Evolutionary conservation across 2,797 vertebrate genomes (phyloP), one percentile per base, ranked within the genome.

Genomic region (Siniperca scherzeri): DNA sequence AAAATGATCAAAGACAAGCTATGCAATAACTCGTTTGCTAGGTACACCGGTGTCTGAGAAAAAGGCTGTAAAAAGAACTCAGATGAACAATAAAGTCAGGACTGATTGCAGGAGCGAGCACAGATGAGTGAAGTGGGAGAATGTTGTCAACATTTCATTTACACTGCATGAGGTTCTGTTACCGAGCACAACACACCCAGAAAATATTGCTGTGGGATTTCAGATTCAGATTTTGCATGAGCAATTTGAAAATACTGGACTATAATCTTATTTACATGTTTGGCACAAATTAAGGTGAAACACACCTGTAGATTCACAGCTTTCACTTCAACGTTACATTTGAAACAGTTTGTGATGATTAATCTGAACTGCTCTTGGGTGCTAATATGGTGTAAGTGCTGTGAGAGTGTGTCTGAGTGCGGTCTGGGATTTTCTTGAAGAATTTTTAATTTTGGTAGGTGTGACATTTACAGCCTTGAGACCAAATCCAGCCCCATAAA

Each of bases 371-470:
- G 42, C 61, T 36, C 61, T 36, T 22, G 60, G 72, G 69, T 40
- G 81, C 70, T 78, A 61, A 82, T 22, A 30, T 46, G 5, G 42
- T 64, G 55, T 25, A 38, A 42, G 40, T 68, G 64, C 38, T 30
- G 74, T 73, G 52, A 11, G 42, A 69, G 52, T 66, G 78, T 82
- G 70, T 10, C 69, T 21, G 17, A 72, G 17, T 50, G 40, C 44
- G 13, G 78, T 64, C 72, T 70, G 74, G 85, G 30, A 80, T 87
- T 89, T 90, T 89, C 64, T 85, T 80, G 57, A 92, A 92, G 92
- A 93, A 91, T 94, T 93, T 95, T 92, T 93, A 91, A 94, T 95
- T 92, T 93, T 84, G 91, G 78, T 91, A 93, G 89, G 94, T 95
- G 94, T 91, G 90, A 95, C 90, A 90, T 95, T 95, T 94, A 95